A percentile compares a stretch with the other conserved stretches of the same genome.
Conservation (phyloP, 2,797 vertebrate species). For the Pseudocheirus occidentalis region DNA sequence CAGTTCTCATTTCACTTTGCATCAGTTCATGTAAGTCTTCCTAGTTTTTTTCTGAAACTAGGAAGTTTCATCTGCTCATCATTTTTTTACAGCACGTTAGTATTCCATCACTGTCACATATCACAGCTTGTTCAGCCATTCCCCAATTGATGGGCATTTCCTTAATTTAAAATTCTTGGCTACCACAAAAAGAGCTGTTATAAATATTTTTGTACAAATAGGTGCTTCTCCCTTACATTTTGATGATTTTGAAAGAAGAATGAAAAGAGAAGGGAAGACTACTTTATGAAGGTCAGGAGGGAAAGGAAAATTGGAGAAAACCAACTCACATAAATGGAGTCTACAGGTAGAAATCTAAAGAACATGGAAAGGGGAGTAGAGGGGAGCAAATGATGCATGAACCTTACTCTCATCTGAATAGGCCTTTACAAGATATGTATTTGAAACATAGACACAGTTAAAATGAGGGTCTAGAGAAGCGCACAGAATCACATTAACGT, state of each 20-base stretch:
- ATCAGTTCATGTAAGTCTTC: background rate
- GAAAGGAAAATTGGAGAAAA: background rate
- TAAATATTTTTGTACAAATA: background rate
- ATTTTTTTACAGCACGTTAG: constrained; percentile 11
- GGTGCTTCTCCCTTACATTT: background rate
- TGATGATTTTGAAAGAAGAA: background rate
- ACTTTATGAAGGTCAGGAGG: background rate
- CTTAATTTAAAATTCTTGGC: constrained; percentile 8
- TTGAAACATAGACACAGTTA: background rate
- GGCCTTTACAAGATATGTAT: background rate
- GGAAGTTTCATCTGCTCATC: no score
- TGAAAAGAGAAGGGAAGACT: background rate
- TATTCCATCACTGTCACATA: background rate
- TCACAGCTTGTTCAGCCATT: background rate
- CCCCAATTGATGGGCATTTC: background rate
- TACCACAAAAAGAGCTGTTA: background rate
- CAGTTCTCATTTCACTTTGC: background rate
- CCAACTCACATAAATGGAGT: background rate
- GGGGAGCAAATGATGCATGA: background rate
- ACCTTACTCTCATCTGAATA: background rate
- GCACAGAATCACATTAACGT: background rate
- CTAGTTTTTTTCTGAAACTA: no score
- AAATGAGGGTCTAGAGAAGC: background rate
- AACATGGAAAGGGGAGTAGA: background rate
- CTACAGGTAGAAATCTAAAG: background rate